These are phyloP conservation scores for Notocelia uddmanniana DNA, from an alignment of 2,888 invertebrate species.

Conservation along the genomic window DNA sequence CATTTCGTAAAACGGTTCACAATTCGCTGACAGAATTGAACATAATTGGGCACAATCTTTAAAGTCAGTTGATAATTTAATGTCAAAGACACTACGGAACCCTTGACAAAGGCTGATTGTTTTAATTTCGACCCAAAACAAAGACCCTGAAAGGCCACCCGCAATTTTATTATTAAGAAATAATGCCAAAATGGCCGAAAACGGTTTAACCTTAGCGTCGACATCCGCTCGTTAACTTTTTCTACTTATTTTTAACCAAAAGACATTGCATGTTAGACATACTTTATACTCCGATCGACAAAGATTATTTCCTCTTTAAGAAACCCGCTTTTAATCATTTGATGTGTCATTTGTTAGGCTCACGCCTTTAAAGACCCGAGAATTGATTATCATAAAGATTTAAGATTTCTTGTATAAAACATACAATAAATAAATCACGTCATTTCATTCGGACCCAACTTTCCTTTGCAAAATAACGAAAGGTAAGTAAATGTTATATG, in stretches of 20 bases:
- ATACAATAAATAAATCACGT: no score
- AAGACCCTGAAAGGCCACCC: conserved; percentile 53
- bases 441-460: no score
- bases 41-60: not conserved
- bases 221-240: conserved; percentile 48
- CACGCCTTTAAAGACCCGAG: no score
- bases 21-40: not conserved
- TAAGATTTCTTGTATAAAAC: no score
- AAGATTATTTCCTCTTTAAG: not conserved
- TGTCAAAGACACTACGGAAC: conserved; percentile 10
- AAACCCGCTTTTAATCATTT: not conserved
- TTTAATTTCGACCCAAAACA: conserved; percentile 42
- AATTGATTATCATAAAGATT: no score
- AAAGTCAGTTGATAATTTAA: not conserved
- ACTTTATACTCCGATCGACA: conserved; percentile 8
- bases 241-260: conserved; percentile 46
- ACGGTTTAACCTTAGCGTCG: conserved; percentile 47
- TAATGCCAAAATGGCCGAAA: conserved; percentile 50
- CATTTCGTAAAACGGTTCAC: no score
- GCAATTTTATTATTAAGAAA: conserved; percentile 55
- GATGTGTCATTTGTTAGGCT: no score
- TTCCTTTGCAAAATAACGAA: no score
- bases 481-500: no score
- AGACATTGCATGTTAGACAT: conserved; percentile 42
- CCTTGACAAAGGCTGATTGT: conserved; percentile 17